These are phyloP conservation scores for Meiosimyza decipiens DNA, from an alignment of 2,888 invertebrate genomes.

Conservation along the genomic window DNA sequence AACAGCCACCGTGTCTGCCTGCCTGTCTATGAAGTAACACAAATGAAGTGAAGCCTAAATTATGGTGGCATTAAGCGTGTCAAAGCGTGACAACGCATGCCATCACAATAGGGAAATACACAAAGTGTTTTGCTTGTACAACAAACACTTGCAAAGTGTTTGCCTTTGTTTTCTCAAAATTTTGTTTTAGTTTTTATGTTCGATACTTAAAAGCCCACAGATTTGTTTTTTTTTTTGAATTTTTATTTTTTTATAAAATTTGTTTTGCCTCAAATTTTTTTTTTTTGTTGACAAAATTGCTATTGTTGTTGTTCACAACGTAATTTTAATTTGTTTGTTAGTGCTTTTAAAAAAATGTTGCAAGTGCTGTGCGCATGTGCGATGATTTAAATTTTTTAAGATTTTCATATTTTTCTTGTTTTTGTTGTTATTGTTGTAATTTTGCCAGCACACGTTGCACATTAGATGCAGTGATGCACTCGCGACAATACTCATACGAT, in stretches of 20 bases:
- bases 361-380: slow-evolving; percentile 40
- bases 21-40: no score
- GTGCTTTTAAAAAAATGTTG: slow-evolving; percentile 11
- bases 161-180: no score
- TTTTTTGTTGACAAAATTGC: no score
- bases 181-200: no score
- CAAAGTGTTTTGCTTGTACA: background rate
- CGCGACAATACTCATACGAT: background rate
- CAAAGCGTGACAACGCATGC: slow-evolving; percentile 20
- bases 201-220: no score
- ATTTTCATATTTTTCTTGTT: slow-evolving; percentile 22
- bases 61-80: slow-evolving; percentile 8
- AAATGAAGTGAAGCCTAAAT: no score
- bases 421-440: slow-evolving; percentile 26
- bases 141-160: no score
- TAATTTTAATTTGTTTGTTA: background rate
- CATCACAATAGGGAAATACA: slow-evolving; percentile 5
- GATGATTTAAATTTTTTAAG: slow-evolving; percentile 42
- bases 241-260: no score
- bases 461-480: slow-evolving; percentile 9
- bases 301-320: slow-evolving; percentile 8
- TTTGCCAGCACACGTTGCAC: slow-evolving; percentile 6
- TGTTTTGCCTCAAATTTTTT: no score
- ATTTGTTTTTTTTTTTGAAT: no score
- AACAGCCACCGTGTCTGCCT: no score